These are phyloP conservation scores for Paraescarpia echinospica DNA, from an alignment of 1,140 invertebrate genomes.

Conservation along the genomic window DNA sequence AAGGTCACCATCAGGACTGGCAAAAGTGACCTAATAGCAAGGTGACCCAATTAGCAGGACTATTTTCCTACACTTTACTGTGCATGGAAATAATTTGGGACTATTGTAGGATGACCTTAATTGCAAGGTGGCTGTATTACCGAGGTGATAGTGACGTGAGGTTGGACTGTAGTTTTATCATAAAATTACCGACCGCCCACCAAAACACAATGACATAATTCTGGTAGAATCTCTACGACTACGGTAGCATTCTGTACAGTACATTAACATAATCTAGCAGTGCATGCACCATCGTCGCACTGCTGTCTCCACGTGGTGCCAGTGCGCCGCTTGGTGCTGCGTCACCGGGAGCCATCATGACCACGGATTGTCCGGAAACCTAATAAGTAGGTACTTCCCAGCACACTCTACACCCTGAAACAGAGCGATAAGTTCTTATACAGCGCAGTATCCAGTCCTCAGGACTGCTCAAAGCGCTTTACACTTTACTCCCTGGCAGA, in stretches of 20 bases:
- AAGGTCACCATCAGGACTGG: too few species aligned
- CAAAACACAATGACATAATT: neutral
- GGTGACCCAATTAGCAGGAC: too few species aligned
- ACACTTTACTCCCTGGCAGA: too few species aligned
- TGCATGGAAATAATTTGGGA: too few species aligned
- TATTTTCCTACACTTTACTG: too few species aligned
- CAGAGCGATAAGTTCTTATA: neutral
- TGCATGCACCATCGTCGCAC: neutral
- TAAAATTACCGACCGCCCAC: neutral
- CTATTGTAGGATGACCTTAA: too few species aligned
- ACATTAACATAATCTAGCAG: neutral
- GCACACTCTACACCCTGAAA: slow-evolving; percentile 55
- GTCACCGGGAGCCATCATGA: neutral
- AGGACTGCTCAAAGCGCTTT: too few species aligned
- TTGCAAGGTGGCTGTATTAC: too few species aligned
- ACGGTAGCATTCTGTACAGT: neutral
- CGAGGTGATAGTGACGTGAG: too few species aligned
- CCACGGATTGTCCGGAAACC: slow-evolving; percentile 61
- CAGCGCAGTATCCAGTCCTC: too few species aligned
- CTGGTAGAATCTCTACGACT: neutral
- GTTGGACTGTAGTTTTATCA: neutral
- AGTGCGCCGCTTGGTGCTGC: neutral
- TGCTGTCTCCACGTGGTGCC: neutral
- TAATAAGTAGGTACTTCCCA: slow-evolving; percentile 60
- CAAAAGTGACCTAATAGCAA: too few species aligned